A percentile compares a stretch with the other conserved stretches of the same genome.
phyloP scores from a whole-genome alignment of 2,888 invertebrate genomes.

The Netelia inedita region DNA sequence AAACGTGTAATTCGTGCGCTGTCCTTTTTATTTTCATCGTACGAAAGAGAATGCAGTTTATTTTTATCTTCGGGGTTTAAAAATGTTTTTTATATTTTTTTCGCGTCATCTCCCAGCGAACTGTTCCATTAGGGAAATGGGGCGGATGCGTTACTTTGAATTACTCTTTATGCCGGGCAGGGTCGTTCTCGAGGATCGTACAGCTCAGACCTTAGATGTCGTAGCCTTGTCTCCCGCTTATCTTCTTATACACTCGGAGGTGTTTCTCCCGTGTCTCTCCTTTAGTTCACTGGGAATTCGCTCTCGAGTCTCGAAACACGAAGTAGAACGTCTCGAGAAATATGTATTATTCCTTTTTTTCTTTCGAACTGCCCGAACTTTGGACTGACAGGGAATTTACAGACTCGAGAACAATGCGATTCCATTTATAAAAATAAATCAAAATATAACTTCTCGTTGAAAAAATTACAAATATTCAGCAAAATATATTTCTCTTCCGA shows the following conservation, averaged over 20 bases:
- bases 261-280: constrained; percentile 20
- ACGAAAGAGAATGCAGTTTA: constrained; percentile 19
- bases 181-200: constrained; percentile 51
- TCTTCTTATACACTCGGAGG: constrained; percentile 39
- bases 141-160: constrained; percentile 69
- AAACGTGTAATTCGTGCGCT: background rate
- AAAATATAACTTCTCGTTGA: too few species aligned
- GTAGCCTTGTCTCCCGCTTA: constrained; percentile 26
- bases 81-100: constrained; percentile 13
- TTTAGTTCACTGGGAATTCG: constrained; percentile 15
- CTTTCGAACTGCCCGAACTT: constrained; percentile 34
- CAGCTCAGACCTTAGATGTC: constrained; percentile 32
- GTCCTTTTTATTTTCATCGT: constrained; percentile 12
- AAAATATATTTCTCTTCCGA: too few species aligned
- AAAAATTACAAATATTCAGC: too few species aligned
- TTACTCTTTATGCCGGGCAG: constrained; percentile 68
- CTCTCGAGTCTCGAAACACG: background rate
- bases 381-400: constrained; percentile 4
- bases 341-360: background rate
- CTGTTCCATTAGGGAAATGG: constrained; percentile 74
- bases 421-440: too few species aligned
- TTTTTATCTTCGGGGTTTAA: constrained; percentile 13
- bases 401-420: background rate
- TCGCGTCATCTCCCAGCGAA: constrained; percentile 45
- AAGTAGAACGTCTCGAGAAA: background rate